Conservation (phyloP, 2,888 invertebrate species). For the Ernsta delagoae region DNA sequence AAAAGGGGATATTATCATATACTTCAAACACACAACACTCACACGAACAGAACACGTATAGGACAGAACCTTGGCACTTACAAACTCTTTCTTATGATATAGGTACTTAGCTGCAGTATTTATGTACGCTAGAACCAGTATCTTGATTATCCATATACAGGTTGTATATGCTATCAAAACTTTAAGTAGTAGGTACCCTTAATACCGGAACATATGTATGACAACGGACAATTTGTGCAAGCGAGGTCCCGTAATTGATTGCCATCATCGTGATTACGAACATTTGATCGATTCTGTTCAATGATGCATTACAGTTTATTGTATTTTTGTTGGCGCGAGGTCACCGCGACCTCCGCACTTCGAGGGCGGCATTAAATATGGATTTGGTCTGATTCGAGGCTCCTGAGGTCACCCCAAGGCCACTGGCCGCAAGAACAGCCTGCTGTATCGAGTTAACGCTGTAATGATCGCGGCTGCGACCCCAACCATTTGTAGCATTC, state of each 20-base stretch:
- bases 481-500: background rate
- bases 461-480: background rate
- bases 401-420: conserved; percentile 25
- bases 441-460: conserved; percentile 19
- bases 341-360: conserved; percentile 24
- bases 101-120: too few relatives aligned
- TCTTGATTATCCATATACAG: too few relatives aligned
- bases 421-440: conserved; percentile 5
- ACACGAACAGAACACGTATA: too few relatives aligned
- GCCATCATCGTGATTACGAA: conserved; percentile 15
- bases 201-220: background rate
- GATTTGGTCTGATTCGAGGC: conserved; percentile 33
- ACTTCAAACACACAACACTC: too few relatives aligned
- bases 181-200: too few relatives aligned
- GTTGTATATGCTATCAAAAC: too few relatives aligned
- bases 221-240: conserved; percentile 8
- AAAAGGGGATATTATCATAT: too few relatives aligned
- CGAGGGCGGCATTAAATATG: conserved; percentile 35
- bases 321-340: conserved; percentile 31
- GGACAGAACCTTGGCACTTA: too few relatives aligned
- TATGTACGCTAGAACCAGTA: too few relatives aligned
- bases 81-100: too few relatives aligned
- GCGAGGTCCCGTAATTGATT: conserved; percentile 28
- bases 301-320: conserved; percentile 36
- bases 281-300: conserved; percentile 31